Base-by-base conservation (phyloP, 2,888 invertebrate species). In the Abscondita cerata region DNA sequence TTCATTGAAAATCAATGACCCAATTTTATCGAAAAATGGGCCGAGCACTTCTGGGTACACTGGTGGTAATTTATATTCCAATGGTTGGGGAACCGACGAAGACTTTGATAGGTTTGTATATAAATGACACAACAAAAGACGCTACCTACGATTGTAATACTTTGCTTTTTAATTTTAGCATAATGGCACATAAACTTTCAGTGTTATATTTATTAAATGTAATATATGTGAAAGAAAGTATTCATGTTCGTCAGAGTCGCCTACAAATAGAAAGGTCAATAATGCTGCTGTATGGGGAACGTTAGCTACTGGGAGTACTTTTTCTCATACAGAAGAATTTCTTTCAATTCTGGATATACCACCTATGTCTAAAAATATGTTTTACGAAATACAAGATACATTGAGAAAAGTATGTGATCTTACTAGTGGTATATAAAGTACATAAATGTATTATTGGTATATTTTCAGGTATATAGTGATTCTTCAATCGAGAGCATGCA, bases 151-250 rank as follows among this genome's bases (percentile, higher is more conserved):
- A n/a, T n/a, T 25, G 25, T 25, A 25, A 25, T 25, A 6, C 2
- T 25, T 25, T 25, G 2, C 2, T 6, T 25, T 25, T 25, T 25
- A 25, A 25, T 25, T 25, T 4, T 25, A 25, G 25, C 25, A 25
- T 25, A 25, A 25, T 25, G 25, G 25, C 25, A 25, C 25, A 25
- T 25, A 6, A 25, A 25, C 4, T 25, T 25, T 2, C 25, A 25
- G 15, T 15, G 16, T 16, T 15, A 40, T 52, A n/a, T 15, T 40
- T 20, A 40, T 18, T 6, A 52, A 11, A 9, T 52, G 18, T 36
- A 31, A 48, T 33, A n/a, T 38, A n/a, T 52, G 52, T n/a, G n/a
- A 52, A 40, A 38, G 40, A 19, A 41, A 16, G n/a, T n/a, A n/a
- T n/a, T n/a, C n/a, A n/a, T n/a, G n/a, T n/a, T n/a, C n/a, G n/a